Evolutionary conservation across 2,797 vertebrate genomes (phyloP), one percentile per base, ranked within the genome.

Genomic region (Acanthurus lineatus): DNA sequence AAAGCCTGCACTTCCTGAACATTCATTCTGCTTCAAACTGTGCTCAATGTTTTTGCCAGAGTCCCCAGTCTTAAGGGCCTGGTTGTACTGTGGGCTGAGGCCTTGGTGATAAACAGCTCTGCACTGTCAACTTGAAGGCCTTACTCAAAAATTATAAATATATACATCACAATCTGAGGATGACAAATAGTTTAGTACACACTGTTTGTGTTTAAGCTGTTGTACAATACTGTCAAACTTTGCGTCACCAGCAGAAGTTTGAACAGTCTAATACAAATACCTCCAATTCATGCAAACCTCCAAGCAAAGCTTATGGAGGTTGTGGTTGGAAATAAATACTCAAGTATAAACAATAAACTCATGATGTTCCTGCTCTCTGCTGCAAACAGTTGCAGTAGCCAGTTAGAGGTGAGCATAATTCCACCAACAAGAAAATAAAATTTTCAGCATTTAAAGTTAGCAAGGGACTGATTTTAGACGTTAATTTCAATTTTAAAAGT

Each of bases 1-100:
- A 86, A 86, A 88, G 62, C 22, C 56, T 57, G 53, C 42, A 52
- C 81, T 88, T 91, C 88, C 84, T 83, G 68, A 74, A 59, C 45
- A 76, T 45, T 52, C 56, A 80, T 57, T 32, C 64, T 63, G 60
- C 8, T 32, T 68, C 17, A 9, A 66, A 73, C 73, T 61, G 53
- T 54, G 32, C 35, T 87, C 51, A 53, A 60, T 19, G 14, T 6
- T 54, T 69, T 59, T 15, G 14, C 57, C 53, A 71, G 54, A 77
- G 45, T 40, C 22, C 28, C 73, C 58, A 79, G 20, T 14, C 47
- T 44, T 57, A 40, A 79, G 51, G 19, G 76, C 60, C 54, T 70
- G 53, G 54, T 47, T 12, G 3, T 38, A 9, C 25, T 32, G 38
- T 14, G 38, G 25, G 32, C 35, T 20, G 69, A 56, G 69, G 17